Base-by-base conservation (phyloP, 2,888 invertebrate species). In the Linnaemya vulpina region DNA sequence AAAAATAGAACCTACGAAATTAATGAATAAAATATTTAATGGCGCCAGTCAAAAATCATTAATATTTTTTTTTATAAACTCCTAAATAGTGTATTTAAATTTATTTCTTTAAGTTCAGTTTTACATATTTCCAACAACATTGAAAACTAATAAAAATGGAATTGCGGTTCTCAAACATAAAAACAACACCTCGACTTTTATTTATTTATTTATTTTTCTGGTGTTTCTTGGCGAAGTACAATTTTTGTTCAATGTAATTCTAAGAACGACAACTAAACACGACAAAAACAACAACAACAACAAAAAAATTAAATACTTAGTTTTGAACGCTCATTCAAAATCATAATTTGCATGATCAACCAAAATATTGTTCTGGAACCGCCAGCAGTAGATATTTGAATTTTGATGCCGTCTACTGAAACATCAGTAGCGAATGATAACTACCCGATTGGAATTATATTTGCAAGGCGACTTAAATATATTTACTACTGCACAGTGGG, bases 31-130 rank as follows among this genome's bases (percentile, higher is more conserved):
- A 49, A 67, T n/a, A 38, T 51, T 53, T 38, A 49, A 75, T 77
- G 85, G 85, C 85, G 85, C 85, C 85, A 85, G 82, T 71, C 78
- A 79, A 82, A 82, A 71, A 82, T 85, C 78, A 81, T 85, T 81
- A 81, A 68, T 46, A n/a, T 20, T 67, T 55, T 51, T 55, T 5
- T 43, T 17, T 53, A 1, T 55, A 55, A 3, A 30, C 30, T n/a
- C n/a, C n/a, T n/a, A n/a, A n/a, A n/a, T n/a, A n/a, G 13, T 60
- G 46, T 62, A 30, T 73, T 71, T 71, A 13, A 10, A 25, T 53
- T 78, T 60, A 20, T 40, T 71, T 46, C 15, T 30, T 20, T 62
- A 22, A 22, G 30, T 43, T 15, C 30, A 40, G 55, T 46, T 53
- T 65, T 76, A 63, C 35, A 68, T 49, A 58, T 71, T 58, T 49